A percentile compares a stretch with the other conserved stretches of the same genome.
Conservation (phyloP, 2,888 invertebrate genomes). For the Oxycera nigricornis region DNA sequence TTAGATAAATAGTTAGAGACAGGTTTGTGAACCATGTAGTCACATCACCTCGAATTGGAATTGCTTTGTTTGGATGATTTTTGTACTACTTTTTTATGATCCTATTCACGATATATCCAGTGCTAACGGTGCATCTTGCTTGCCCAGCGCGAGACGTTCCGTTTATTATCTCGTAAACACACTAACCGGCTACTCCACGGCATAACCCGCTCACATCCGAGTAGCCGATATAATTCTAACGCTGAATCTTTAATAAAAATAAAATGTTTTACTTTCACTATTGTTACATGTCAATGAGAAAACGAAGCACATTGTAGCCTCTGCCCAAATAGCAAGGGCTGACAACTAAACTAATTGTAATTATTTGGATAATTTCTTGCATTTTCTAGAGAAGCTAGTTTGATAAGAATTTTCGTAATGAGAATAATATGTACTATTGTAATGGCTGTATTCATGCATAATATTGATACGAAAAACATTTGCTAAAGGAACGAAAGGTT, state of each 20-base stretch:
- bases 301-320: background rate
- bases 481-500: background rate
- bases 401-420: slow-evolving; percentile 15
- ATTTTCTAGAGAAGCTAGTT: slow-evolving; percentile 20
- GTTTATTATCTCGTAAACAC: background rate
- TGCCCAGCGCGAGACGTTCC: background rate
- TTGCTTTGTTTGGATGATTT: too few species aligned
- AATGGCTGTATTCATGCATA: slow-evolving; percentile 10
- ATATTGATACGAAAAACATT: background rate
- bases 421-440: slow-evolving; percentile 18
- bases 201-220: background rate
- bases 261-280: background rate
- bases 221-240: background rate
- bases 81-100: too few species aligned
- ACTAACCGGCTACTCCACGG: background rate
- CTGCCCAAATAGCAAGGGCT: background rate
- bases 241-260: background rate
- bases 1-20: too few species aligned
- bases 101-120: too few species aligned
- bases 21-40: too few species aligned
- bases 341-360: slow-evolving; percentile 6
- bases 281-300: background rate
- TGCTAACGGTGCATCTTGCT: too few species aligned
- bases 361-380: slow-evolving; percentile 3
- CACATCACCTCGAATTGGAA: too few species aligned